Base-by-base conservation (phyloP, 92 coral and sea anemone genomes). In the Porites lobata region DNA sequence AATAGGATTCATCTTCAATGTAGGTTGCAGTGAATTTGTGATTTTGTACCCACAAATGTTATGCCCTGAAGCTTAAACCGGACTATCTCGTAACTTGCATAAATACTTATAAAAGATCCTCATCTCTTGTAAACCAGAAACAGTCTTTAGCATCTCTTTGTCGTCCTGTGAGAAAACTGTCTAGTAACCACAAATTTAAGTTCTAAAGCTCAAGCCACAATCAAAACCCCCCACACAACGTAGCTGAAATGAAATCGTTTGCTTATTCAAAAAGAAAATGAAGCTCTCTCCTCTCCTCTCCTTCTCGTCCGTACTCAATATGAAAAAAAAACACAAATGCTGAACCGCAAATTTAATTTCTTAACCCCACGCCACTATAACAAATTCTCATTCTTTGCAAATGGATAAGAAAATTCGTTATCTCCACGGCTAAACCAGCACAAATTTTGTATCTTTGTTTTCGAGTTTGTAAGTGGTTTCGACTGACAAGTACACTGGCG, bases 391-490 rank as follows among this genome's bases (percentile, higher is more conserved):
- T 53, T 4, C 47, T 38, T 5, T 38, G 47, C 47, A 56, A 56
- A 56, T 56, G 13, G 13, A 56, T 56, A 8, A 19, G 65, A 22
- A 75, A 75, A 32, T 51, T 75, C 22, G 62, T 51, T 75, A 75
- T 75, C 79, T 74, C 24, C 62, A 22, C 9, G 24, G 24, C 24
- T 21, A 43, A 11, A 38, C 11, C 65, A 12, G 50, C 29, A 8
- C 63, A 51, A 20, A 53, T 57, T 76, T 6, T 17, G 13, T 21
- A 18, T 56, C 11, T 56, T 22, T 57, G 22, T 62, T 76, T 76
- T 76, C 80, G n/a, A 57, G 80, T 56, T 50, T 21, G 4, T 57
- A 21, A 22, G 65, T 51, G 10, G 80, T 76, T 54, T 57, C 65
- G 50, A 54, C 47, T 56, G 14, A 62, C 50, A 56, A 56, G 15